Conservation (phyloP, 2,888 invertebrate species). For the Adela reaumurella region DNA sequence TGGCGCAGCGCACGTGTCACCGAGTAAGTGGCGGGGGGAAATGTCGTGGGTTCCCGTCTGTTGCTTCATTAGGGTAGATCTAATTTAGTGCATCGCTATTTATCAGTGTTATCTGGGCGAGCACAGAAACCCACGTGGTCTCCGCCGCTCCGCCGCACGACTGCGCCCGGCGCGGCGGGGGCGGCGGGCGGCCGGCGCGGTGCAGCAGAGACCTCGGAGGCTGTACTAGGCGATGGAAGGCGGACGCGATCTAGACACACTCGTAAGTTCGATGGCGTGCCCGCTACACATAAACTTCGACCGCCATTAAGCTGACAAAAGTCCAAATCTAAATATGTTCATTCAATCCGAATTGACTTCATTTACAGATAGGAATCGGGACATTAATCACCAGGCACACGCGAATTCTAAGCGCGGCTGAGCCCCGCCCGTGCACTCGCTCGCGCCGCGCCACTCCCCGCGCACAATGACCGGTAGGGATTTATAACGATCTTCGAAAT, state of each 20-base stretch:
- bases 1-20: no score
- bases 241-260: no score
- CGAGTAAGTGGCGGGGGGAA: no score
- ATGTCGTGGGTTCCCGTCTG: background rate
- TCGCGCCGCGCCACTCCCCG: slow-evolving; percentile 24
- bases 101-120: background rate
- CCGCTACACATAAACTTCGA: background rate
- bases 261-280: background rate
- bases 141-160: no score
- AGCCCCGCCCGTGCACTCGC: slow-evolving; percentile 24
- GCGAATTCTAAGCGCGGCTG: background rate
- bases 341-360: background rate
- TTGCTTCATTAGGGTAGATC: background rate
- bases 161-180: no score
- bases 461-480: background rate
- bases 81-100: background rate
- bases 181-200: no score
- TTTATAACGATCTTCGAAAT: background rate
- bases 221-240: no score
- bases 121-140: background rate
- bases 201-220: no score
- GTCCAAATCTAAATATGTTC: background rate
- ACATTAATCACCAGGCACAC: background rate
- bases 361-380: background rate
- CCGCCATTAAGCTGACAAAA: background rate